phyloP scores from a whole-genome alignment of 2,888 invertebrate species.

The Synergus japonicus region DNA sequence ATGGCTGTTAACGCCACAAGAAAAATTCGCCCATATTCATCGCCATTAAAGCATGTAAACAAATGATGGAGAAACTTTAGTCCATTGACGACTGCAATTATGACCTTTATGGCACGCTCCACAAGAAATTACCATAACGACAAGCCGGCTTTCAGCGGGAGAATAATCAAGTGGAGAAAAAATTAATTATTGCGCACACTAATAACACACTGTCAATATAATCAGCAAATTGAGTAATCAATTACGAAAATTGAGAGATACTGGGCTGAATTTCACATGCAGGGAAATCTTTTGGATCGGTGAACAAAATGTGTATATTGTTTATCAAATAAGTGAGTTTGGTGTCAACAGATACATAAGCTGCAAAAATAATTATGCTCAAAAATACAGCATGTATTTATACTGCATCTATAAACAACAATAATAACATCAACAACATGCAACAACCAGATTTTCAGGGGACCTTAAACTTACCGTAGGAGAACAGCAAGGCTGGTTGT shows the following conservation, averaged over 20 bases:
- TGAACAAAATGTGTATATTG: not conserved
- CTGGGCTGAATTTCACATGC: not conserved
- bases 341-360: not conserved
- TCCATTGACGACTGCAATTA: slow-evolving; percentile 16
- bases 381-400: not conserved
- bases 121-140: slow-evolving; percentile 1
- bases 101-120: slow-evolving; percentile 14
- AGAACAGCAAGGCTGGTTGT: slow-evolving; percentile 91
- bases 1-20: slow-evolving; percentile 8
- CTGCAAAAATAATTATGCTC: not conserved
- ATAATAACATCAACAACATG: slow-evolving; percentile 5
- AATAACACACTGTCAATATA: not conserved
- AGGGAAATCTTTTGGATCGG: not conserved
- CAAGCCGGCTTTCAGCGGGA: not conserved
- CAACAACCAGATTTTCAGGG: slow-evolving; percentile 6
- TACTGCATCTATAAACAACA: not conserved
- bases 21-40: slow-evolving; percentile 10
- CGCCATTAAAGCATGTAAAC: slow-evolving; percentile 24
- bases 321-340: too few species aligned
- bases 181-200: slow-evolving; percentile 20
- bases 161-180: slow-evolving; percentile 23
- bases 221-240: slow-evolving; percentile 1
- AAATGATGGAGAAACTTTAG: slow-evolving; percentile 17
- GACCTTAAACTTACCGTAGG: slow-evolving; percentile 82
- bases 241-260: not conserved